Evolutionary conservation across 1,140 invertebrate genomes (phyloP).

Genomic region (Drosophila tristis): DNA sequence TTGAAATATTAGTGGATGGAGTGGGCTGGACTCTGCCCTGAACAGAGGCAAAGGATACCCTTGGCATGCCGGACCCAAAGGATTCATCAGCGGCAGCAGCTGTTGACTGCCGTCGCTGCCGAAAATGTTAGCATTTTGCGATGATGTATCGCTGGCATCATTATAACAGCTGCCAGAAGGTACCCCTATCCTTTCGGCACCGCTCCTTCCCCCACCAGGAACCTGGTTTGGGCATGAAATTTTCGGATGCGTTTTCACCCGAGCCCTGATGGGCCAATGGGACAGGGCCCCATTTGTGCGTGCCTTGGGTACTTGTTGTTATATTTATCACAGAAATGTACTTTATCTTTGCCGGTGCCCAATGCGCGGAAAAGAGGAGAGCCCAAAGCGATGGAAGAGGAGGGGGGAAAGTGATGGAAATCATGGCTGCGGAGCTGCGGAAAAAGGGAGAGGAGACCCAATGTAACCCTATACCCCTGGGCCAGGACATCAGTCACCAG

Average conservation of each 20-base stretch:
- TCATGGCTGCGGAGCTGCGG: neutral
- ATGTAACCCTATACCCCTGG: slow-evolving; percentile 47
- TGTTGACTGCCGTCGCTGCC: slow-evolving; percentile 70
- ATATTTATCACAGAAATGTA: slow-evolving; percentile 79
- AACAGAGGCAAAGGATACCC: slow-evolving; percentile 42
- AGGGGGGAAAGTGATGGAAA: slow-evolving; percentile 17
- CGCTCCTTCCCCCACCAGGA: neutral
- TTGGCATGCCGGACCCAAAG: slow-evolving; percentile 70
- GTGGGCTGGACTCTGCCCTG: slow-evolving; percentile 1
- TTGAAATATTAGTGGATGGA: slow-evolving; percentile 68
- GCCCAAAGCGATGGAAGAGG: slow-evolving; percentile 2
- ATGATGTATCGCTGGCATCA: slow-evolving; percentile 81
- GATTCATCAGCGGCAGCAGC: slow-evolving; percentile 81
- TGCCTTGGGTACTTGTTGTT: slow-evolving; percentile 81
- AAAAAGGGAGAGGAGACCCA: slow-evolving; percentile 4
- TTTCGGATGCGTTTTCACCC: slow-evolving; percentile 64
- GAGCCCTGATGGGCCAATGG: slow-evolving; percentile 34
- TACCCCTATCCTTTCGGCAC: slow-evolving; percentile 26
- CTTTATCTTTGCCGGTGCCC: slow-evolving; percentile 72
- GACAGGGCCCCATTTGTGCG: slow-evolving; percentile 59
- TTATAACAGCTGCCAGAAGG: slow-evolving; percentile 74
- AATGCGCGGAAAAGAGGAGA: slow-evolving; percentile 32
- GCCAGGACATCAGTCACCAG: slow-evolving; percentile 71
- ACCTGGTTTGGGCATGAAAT: slow-evolving; percentile 34
- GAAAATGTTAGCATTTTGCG: slow-evolving; percentile 81